Conservation (phyloP, 2,113 vertebrate species). For the Nyctibius bracteatus region DNA sequence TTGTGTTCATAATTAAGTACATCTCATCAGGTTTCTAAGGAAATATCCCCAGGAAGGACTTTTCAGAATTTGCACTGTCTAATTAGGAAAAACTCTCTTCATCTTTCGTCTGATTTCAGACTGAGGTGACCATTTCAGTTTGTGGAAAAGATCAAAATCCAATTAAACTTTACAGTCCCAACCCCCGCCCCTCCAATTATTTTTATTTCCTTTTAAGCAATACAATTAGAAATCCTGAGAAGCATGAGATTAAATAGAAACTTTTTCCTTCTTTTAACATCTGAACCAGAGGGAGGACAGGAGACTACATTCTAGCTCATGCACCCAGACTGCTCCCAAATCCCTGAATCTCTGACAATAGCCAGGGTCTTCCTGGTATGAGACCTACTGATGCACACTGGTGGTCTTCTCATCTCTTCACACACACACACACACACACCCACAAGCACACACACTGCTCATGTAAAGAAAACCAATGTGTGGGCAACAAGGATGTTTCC, state of each 20-base stretch:
- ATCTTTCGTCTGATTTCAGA: background rate
- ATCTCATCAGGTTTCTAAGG: background rate
- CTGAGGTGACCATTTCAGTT: background rate
- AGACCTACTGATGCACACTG: background rate
- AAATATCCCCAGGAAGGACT: background rate
- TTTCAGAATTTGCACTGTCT: background rate
- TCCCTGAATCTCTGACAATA: background rate
- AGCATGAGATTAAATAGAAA: background rate
- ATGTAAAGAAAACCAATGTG: background rate
- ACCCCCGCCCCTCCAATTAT: background rate
- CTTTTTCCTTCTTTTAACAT: background rate
- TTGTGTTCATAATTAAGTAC: background rate
- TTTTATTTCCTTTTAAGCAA: background rate
- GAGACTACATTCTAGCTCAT: background rate
- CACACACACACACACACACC: fast-evolving
- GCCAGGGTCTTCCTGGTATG: background rate
- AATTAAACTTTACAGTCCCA: background rate
- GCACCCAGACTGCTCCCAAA: background rate
- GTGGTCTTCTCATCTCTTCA: background rate
- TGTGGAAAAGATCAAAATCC: background rate
- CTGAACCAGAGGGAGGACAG: background rate
- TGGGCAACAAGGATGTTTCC: background rate
- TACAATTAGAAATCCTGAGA: background rate
- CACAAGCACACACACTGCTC: background rate
- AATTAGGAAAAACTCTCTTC: background rate